Conservation (phyloP, 2,888 invertebrate genomes). For the Protonemura montana region DNA sequence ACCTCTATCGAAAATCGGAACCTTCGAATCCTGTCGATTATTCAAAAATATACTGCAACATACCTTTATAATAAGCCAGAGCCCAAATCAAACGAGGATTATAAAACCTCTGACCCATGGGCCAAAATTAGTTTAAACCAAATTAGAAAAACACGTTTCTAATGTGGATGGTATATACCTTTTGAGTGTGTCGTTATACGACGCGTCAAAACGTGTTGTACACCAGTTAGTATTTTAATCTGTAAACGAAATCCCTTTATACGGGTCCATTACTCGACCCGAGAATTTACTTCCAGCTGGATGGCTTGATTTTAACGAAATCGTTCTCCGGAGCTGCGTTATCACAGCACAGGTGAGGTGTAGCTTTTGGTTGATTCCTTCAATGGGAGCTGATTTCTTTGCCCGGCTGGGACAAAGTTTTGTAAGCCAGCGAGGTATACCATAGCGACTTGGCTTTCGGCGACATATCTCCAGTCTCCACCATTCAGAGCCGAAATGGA, state of each 20-base stretch:
- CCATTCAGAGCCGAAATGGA: slow-evolving; percentile 18
- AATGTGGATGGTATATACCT: not conserved
- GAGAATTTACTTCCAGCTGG: slow-evolving; percentile 12
- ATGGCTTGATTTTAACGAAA: slow-evolving; percentile 17
- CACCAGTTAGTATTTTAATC: not conserved
- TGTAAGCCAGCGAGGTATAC: not conserved
- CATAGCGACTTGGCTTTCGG: slow-evolving; percentile 34
- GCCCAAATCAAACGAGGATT: not conserved
- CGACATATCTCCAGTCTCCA: slow-evolving; percentile 8
- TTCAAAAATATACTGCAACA: too few relatives aligned
- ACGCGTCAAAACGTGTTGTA: not conserved
- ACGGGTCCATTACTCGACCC: not conserved
- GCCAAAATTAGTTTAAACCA: not conserved
- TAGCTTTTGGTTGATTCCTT: slow-evolving; percentile 20
- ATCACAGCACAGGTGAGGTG: not conserved
- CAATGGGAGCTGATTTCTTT: slow-evolving; percentile 27
- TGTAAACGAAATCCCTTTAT: not conserved
- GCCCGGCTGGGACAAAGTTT: not conserved
- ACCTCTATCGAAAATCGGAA: not conserved
- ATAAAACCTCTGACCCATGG: not conserved
- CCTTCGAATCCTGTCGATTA: not conserved
- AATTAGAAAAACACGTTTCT: not conserved
- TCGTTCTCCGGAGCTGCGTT: not conserved
- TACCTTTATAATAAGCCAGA: not conserved
- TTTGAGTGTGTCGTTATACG: not conserved